Conservation (phyloP, 2,797 vertebrate species). For the Alexandromys oeconomus region DNA sequence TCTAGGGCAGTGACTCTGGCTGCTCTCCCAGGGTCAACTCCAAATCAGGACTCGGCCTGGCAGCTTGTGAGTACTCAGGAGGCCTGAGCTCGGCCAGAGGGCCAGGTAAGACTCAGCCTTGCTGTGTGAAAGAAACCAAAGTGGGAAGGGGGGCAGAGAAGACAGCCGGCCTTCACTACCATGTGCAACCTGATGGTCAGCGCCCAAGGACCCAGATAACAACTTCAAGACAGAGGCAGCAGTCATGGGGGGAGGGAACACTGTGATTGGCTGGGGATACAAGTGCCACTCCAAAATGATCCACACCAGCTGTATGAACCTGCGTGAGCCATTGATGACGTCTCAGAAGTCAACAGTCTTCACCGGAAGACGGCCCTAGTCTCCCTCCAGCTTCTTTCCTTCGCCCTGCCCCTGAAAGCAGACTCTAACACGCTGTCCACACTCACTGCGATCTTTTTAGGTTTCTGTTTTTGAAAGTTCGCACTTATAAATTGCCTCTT, state of each 20-base stretch:
- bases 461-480: not conserved
- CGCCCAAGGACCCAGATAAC: not conserved
- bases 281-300: not conserved
- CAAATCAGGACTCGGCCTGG: not conserved
- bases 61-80: too few relatives aligned
- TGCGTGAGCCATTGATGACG: not conserved
- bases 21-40: not conserved
- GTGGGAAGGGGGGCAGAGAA: too few relatives aligned
- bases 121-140: not conserved
- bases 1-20: not conserved
- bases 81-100: not conserved
- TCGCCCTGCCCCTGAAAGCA: not conserved
- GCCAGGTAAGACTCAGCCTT: not conserved
- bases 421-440: not conserved
- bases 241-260: too few relatives aligned
- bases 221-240: not conserved
- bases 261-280: too few relatives aligned
- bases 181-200: not conserved
- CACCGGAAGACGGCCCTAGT: not conserved
- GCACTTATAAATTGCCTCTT: slow-evolving; percentile 6
- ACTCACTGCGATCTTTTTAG: not conserved
- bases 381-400: not conserved
- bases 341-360: not conserved
- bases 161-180: not conserved
- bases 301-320: not conserved